Percentiles rank a stretch among this genome's conserved stretches.
Conservation (phyloP, 2,888 invertebrate genomes). For the Hypolimnas misippus region DNA sequence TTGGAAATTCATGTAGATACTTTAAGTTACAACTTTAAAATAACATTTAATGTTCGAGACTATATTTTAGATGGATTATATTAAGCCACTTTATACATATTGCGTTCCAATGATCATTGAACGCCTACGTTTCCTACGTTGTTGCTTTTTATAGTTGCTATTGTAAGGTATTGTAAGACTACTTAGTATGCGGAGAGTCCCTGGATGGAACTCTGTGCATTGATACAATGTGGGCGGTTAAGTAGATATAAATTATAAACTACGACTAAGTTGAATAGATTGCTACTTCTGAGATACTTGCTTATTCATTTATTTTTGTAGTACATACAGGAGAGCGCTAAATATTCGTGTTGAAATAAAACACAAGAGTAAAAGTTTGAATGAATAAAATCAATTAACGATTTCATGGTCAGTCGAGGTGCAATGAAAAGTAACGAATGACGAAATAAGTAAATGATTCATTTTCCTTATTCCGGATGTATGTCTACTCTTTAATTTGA, state of each 20-base stretch:
- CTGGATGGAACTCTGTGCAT: constrained; percentile 49
- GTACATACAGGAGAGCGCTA: not conserved
- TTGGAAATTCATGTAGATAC: constrained; percentile 22
- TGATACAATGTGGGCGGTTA: constrained; percentile 64
- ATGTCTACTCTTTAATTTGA: constrained; percentile 57
- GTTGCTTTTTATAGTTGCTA: constrained; percentile 58
- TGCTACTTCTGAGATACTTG: not conserved
- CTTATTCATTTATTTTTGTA: not conserved
- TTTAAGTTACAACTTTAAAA: constrained; percentile 9
- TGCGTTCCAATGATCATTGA: constrained; percentile 1
- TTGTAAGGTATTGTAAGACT: constrained; percentile 60
- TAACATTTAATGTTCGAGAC: not conserved
- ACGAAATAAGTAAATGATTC: constrained; percentile 19
- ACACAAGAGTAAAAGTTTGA: constrained; percentile 46
- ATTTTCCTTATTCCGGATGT: constrained; percentile 39
- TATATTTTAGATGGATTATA: not conserved
- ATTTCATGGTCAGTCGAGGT: constrained; percentile 49
- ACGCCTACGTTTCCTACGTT: constrained; percentile 1
- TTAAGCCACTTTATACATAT: constrained; percentile 3
- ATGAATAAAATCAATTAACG: constrained; percentile 39
- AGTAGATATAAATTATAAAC: constrained; percentile 47
- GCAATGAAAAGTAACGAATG: constrained; percentile 28
- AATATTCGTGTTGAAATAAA: constrained; percentile 48
- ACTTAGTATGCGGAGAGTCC: constrained; percentile 66
- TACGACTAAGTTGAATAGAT: constrained; percentile 34